Evolutionary conservation across 2,888 invertebrate species (phyloP), one percentile per base, ranked within the genome.

Genomic region (Odontothrips loti): DNA sequence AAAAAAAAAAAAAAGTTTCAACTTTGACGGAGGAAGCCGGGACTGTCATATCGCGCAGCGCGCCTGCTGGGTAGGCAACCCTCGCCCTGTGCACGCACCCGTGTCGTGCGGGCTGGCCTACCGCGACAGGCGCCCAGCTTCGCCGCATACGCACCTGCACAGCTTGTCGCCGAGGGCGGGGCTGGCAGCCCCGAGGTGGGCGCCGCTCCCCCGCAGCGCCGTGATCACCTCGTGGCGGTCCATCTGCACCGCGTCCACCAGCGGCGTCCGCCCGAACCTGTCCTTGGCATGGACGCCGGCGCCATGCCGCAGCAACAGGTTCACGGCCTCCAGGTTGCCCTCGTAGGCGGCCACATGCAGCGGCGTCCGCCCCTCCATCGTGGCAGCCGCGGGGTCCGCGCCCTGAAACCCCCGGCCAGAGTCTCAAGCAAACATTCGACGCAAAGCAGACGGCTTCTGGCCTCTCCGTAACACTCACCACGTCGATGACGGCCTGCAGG

Each of bases 271-370:
- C 83, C 91, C 95, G 84, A 89, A 90, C 84, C 90, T 90, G 85
- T 95, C 95, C 83, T 93, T 92, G 68, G 91, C 88, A 86, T 97
- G 96, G 4, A 97, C 94, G 80, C 93, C 94, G 0, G 95, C 95
- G 0, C 97, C 97, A 85, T 93, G 91, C 81, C 90, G 89, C 47
- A 97, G 88, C 48, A 97, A 88, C 86, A 91, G 93, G 83, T 92
- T 91, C 0, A 96, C 94, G 0, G 94, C 89, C 0, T 89, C 86
- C 0, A 90, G 83, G 82, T 93, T 91, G 0, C 95, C 95, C 83
- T 92, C 90, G 80, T 91, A 88, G 58, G 94, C 92, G 0, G 96
- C 96, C 81, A 95, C 90, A 85, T 97, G 96, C 0, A 97, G 88
- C 0, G 95, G 92, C 0, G 95, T 95, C 82, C 94, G 90, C 47